A percentile compares a stretch with the other conserved stretches of the same genome.
phyloP scores from a whole-genome alignment of 2,113 vertebrate genomes.

The Ptychochromis oligacanthus region DNA sequence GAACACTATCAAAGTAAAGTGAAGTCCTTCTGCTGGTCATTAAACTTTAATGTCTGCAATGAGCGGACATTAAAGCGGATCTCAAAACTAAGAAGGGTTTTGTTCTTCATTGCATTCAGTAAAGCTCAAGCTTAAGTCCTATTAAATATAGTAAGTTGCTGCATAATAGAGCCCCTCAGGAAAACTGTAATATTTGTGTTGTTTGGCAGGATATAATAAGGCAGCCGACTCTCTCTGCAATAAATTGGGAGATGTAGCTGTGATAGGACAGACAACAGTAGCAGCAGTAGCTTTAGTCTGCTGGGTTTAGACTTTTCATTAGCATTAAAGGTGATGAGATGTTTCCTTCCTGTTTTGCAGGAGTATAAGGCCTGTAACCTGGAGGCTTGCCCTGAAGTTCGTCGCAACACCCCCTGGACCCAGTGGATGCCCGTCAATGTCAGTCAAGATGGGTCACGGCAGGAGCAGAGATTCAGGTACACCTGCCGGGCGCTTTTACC shows the following conservation, averaged over 20 bases:
- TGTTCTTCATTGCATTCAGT: constrained; percentile 2
- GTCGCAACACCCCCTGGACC: constrained; percentile 95
- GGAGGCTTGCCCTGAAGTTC: constrained; percentile 92
- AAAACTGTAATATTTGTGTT: not conserved
- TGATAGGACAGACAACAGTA: not conserved
- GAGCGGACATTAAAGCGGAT: no score
- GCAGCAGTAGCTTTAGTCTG: not conserved
- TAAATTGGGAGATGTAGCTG: not conserved
- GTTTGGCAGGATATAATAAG: not conserved
- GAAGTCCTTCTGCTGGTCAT: not conserved
- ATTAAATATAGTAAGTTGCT: not conserved
- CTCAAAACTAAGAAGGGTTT: not conserved
- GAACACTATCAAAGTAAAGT: not conserved
- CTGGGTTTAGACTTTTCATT: not conserved
- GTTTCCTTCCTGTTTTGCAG: constrained; percentile 66
- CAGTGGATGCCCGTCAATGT: constrained; percentile 95
- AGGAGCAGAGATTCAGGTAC: constrained; percentile 95
- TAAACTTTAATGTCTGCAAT: not conserved
- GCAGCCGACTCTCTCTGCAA: not conserved
- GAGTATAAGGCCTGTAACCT: constrained; percentile 94
- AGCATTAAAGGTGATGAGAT: not conserved
- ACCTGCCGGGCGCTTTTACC: constrained; percentile 90
- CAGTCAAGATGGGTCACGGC: constrained; percentile 88
- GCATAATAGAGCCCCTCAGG: not conserved
- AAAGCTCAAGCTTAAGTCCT: not conserved